Base-by-base conservation (phyloP, 1,140 invertebrate species). In the Megathymus violae region DNA sequence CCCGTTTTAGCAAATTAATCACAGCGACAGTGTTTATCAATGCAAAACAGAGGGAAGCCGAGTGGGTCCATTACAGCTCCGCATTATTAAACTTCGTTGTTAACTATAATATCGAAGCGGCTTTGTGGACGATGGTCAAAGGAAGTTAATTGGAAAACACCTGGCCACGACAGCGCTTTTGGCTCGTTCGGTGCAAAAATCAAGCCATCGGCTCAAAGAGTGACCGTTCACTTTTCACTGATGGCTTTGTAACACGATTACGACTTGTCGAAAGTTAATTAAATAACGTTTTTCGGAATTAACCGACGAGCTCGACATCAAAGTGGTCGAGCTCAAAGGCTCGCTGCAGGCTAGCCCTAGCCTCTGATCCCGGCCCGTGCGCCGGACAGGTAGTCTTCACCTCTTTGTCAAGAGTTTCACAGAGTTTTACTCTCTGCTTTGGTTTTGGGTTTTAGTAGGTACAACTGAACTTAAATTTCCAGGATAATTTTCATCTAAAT, bases 211-310 rank as follows among this genome's bases (percentile, higher is more conserved):
- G 75, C 76, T 80, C 83, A 89, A 85, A 88, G 85, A 86, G 76
- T 85, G 85, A 85, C 85, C 83, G 76, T 80, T 78, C 65, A 73
- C 74, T 54, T 54, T 22, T 31, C 52, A 50, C 69, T 67, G 71
- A 73, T 69, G 79, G 83, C 88, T 90, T 89, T 90, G 88, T 90
- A 88, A 90, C 85, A 72, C 88, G 85, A 90, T 90, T 87, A 90
- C 83, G 80, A 89, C 81, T 89, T 88, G 85, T 90, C 88, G 83
- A 90, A 90, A 90, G 82, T 88, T 90, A 89, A 90, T 90, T 90
- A 90, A 90, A 88, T 90, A 90, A 87, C 83, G 82, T 90, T 89
- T 89, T 89, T 90, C 88, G 77, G 78, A 90, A 89, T 89, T 86
- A 88, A 79, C 85, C 87, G 73, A 64, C 75, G 80, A 74, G 82